Conservation (phyloP, 1,140 invertebrate species). For the Drosophila saltans region DNA sequence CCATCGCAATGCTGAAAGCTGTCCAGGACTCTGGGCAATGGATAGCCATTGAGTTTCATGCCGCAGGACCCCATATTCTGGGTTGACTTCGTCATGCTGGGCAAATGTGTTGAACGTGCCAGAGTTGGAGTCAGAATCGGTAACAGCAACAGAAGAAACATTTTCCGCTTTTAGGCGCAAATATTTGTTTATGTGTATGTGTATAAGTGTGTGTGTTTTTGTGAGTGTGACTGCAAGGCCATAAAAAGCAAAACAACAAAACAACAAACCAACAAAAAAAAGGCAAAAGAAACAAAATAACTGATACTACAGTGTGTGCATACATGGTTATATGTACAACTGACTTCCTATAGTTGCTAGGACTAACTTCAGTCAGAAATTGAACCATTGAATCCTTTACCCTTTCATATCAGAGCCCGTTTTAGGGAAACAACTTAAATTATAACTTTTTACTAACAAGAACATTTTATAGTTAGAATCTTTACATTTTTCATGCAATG, state of each 20-base stretch:
- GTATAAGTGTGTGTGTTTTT: slow-evolving; percentile 33
- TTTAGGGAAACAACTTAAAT: too few relatives aligned
- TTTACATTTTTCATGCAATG: too few relatives aligned
- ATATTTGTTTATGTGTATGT: slow-evolving; percentile 53
- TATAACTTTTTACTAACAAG: too few relatives aligned
- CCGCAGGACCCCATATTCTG: neutral
- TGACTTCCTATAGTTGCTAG: too few relatives aligned
- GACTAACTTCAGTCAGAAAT: too few relatives aligned
- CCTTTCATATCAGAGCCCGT: too few relatives aligned
- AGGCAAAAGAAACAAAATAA: neutral
- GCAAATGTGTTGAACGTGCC: slow-evolving; percentile 33
- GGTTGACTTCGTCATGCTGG: neutral
- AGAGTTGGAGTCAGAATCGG: slow-evolving; percentile 23
- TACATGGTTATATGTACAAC: too few relatives aligned
- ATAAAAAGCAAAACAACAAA: slow-evolving; percentile 42
- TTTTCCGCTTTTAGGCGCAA: slow-evolving; percentile 69
- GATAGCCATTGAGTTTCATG: neutral
- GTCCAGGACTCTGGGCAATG: slow-evolving; percentile 15
- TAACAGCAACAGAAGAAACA: neutral
- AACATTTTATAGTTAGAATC: too few relatives aligned
- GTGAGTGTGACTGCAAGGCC: slow-evolving; percentile 34
- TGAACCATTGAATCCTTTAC: too few relatives aligned
- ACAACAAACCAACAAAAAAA: neutral
- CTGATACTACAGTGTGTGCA: neutral
- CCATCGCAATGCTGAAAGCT: slow-evolving; percentile 38